These are phyloP conservation scores for Autographa gamma DNA, from an alignment of 2,888 invertebrate species.

Conservation along the genomic window DNA sequence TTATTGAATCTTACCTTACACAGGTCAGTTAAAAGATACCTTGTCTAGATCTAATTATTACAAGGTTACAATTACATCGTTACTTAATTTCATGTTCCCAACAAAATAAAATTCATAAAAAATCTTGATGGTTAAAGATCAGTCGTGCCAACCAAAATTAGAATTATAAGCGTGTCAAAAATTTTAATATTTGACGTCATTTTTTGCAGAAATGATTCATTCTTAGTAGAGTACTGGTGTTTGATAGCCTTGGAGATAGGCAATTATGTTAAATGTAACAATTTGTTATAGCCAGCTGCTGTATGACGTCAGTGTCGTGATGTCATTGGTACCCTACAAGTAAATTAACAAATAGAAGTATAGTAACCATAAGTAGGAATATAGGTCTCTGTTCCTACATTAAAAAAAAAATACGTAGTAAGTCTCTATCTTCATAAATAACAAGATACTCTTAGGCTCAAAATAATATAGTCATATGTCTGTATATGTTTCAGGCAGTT, in stretches of 20 bases:
- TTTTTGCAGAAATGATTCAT: slow-evolving; percentile 50
- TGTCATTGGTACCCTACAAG: slow-evolving; percentile 13
- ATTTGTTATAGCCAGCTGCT: slow-evolving; percentile 43
- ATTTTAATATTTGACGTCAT: slow-evolving; percentile 33
- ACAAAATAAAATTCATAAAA: slow-evolving; percentile 16
- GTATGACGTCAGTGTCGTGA: slow-evolving; percentile 45
- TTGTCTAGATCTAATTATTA: background rate
- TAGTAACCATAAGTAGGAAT: too few relatives aligned
- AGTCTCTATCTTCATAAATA: too few relatives aligned
- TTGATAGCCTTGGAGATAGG: slow-evolving; percentile 51
- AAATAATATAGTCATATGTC: too few relatives aligned
- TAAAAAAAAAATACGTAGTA: too few relatives aligned
- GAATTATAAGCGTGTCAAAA: slow-evolving; percentile 41
- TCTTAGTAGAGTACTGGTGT: slow-evolving; percentile 31
- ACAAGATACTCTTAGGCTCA: too few relatives aligned
- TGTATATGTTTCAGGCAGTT: too few relatives aligned
- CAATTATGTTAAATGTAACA: slow-evolving; percentile 51
- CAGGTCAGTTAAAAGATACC: background rate
- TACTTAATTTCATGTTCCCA: slow-evolving; percentile 5
- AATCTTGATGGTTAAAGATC: slow-evolving; percentile 24
- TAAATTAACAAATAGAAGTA: background rate
- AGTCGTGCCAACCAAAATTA: slow-evolving; percentile 40
- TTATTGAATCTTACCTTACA: background rate
- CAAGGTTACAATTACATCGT: slow-evolving; percentile 28
- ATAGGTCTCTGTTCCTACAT: too few relatives aligned